Conservation (phyloP, 2,888 invertebrate genomes). For the Drosophila gaucha region DNA sequence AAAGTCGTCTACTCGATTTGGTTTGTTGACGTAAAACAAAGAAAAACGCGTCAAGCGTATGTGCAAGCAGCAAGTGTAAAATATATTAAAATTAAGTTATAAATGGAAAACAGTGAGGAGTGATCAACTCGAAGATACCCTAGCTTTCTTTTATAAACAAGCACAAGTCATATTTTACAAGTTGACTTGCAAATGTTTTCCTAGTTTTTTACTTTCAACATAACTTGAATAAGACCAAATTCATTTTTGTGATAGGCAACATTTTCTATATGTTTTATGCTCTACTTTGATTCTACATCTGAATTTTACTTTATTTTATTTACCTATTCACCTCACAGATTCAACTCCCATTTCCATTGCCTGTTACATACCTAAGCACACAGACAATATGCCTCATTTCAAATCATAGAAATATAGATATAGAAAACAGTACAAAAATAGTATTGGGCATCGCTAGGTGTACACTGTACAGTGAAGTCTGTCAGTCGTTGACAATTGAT, state of each 20-base stretch:
- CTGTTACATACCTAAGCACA: no score
- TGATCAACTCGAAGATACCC: background rate
- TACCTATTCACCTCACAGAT: no score
- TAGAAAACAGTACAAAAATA: background rate
- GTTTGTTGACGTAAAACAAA: slow-evolving; percentile 71
- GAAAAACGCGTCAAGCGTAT: slow-evolving; percentile 37
- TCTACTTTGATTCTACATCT: background rate
- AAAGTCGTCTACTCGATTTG: slow-evolving; percentile 61
- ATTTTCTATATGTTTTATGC: background rate
- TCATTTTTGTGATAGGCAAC: background rate
- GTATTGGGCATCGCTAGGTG: background rate
- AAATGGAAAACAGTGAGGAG: background rate
- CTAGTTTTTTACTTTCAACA: background rate
- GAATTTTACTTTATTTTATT: background rate
- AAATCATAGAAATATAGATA: no score
- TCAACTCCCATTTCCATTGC: no score
- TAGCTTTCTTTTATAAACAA: background rate
- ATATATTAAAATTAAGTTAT: slow-evolving; percentile 6
- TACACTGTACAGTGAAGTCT: slow-evolving; percentile 35
- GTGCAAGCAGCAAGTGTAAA: slow-evolving; percentile 35
- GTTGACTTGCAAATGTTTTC: background rate
- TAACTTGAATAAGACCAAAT: background rate
- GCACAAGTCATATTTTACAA: background rate
- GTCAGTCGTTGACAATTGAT: slow-evolving; percentile 12
- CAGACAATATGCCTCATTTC: no score